phyloP scores from a whole-genome alignment of 2,113 vertebrate genomes.

The Chroicocephalus ridibundus region DNA sequence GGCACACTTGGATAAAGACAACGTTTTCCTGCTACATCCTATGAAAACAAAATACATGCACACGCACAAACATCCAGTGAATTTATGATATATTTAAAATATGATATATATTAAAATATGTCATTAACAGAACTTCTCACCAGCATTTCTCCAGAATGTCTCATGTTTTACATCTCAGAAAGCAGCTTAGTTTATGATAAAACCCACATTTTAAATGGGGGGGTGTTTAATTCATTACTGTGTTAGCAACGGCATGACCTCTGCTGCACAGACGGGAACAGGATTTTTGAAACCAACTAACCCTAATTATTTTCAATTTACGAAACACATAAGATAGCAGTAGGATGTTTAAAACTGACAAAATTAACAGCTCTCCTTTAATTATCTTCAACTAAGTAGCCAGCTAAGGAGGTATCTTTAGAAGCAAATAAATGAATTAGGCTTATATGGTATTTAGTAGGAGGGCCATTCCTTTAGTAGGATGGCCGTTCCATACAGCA shows the following conservation, averaged over 20 bases:
- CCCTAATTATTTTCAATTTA: slow-evolving; percentile 12
- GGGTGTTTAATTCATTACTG: not conserved
- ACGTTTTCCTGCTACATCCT: not conserved
- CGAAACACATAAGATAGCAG: not conserved
- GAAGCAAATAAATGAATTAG: not conserved
- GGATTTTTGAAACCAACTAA: not conserved
- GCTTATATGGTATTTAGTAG: not conserved
- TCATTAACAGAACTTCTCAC: not conserved
- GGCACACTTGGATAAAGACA: not conserved
- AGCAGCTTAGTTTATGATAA: not conserved
- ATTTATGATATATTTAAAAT: not conserved
- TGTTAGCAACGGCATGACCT: not conserved
- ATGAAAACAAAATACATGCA: not conserved
- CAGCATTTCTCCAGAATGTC: not conserved
- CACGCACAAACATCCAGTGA: not conserved
- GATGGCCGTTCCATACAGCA: not conserved
- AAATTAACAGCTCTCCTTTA: not conserved
- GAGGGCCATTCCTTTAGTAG: not conserved
- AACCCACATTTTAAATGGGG: not conserved
- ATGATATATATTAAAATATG: not conserved
- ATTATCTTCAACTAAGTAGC: not conserved
- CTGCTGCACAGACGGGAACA: not conserved
- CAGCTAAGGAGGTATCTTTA: not conserved
- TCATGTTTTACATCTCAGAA: not conserved
- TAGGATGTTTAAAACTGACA: not conserved